Conservation (phyloP, 2,113 vertebrate species). For the Vombatus ursinus region DNA sequence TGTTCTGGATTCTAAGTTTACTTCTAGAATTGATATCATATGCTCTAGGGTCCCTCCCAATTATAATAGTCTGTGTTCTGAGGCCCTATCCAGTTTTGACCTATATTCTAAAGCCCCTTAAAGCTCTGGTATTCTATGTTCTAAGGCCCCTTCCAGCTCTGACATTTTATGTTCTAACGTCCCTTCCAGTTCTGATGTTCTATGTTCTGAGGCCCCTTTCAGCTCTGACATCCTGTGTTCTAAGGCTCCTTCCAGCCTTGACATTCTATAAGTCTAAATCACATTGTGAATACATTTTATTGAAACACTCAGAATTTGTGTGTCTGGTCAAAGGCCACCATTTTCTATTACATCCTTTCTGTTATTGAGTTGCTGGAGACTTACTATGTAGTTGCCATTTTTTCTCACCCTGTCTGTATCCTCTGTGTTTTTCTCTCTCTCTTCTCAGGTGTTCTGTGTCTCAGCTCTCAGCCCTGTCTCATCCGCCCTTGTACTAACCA, state of each 20-base stretch:
- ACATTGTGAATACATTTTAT: conserved; percentile 23
- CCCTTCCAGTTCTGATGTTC: neutral
- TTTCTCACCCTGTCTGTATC: conserved; percentile 88
- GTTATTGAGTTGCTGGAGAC: conserved; percentile 83
- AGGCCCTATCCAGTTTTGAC: neutral
- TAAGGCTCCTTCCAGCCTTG: neutral
- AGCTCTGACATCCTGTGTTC: neutral
- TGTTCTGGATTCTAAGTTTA: neutral
- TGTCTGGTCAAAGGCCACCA: conserved; percentile 73
- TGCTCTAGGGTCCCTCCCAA: neutral
- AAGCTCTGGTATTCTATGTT: neutral
- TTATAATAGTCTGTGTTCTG: neutral
- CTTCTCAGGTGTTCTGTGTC: conserved; percentile 97
- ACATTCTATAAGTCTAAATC: neutral
- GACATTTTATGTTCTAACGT: neutral
- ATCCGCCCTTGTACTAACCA: conserved; percentile 95
- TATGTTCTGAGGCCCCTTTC: neutral
- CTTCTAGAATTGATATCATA: neutral
- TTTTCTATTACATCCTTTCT: conserved; percentile 83
- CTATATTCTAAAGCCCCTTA: neutral
- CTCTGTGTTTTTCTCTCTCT: conserved; percentile 88
- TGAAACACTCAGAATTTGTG: conserved; percentile 55
- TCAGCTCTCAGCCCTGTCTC: conserved; percentile 89
- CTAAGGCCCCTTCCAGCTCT: neutral
- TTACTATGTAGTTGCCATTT: conserved; percentile 84